Evolutionary conservation across 2,113 vertebrate genomes (phyloP).

Genomic region (Poeciliopsis prolifica): DNA sequence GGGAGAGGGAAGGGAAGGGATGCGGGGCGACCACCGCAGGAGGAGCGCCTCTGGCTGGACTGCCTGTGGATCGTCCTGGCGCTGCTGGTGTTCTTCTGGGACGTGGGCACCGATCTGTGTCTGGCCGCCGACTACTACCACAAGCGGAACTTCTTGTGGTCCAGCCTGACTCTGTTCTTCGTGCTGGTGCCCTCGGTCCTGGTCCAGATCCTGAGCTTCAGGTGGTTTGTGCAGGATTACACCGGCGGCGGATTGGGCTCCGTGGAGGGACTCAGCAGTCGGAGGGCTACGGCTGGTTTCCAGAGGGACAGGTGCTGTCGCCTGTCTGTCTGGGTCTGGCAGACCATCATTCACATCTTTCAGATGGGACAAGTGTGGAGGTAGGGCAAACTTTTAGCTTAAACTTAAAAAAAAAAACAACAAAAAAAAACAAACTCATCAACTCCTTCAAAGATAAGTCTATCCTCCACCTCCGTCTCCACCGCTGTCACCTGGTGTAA

Average conservation of each 20-base stretch:
- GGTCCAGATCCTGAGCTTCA: slow-evolving; percentile 99
- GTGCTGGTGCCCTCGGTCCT: slow-evolving; percentile 96
- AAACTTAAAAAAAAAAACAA: slow-evolving; percentile 24
- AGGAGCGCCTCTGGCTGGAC: slow-evolving; percentile 93
- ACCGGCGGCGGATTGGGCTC: slow-evolving; percentile 92
- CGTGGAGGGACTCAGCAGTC: slow-evolving; percentile 94
- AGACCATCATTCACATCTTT: slow-evolving; percentile 93
- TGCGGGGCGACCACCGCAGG: slow-evolving; percentile 78
- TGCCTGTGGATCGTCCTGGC: slow-evolving; percentile 97
- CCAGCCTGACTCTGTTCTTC: slow-evolving; percentile 93
- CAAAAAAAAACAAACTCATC: too few species aligned
- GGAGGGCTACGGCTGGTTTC: slow-evolving; percentile 79
- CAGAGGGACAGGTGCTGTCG: slow-evolving; percentile 88
- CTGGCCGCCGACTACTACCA: slow-evolving; percentile 94
- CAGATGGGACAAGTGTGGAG: slow-evolving; percentile 98
- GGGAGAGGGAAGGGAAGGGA: slow-evolving; percentile 81
- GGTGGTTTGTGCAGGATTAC: slow-evolving; percentile 99
- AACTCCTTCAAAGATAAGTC: slow-evolving; percentile 9
- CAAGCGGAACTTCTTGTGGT: slow-evolving; percentile 91
- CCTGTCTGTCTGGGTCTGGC: slow-evolving; percentile 95
- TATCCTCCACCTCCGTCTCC: slow-evolving; percentile 19
- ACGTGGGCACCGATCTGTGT: slow-evolving; percentile 97
- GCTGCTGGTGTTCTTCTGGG: slow-evolving; percentile 93
- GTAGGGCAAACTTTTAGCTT: slow-evolving; percentile 78
- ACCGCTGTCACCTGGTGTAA: slow-evolving; percentile 74